phyloP scores from a whole-genome alignment of 2,888 invertebrate genomes.

The Brachylomia viminalis region DNA sequence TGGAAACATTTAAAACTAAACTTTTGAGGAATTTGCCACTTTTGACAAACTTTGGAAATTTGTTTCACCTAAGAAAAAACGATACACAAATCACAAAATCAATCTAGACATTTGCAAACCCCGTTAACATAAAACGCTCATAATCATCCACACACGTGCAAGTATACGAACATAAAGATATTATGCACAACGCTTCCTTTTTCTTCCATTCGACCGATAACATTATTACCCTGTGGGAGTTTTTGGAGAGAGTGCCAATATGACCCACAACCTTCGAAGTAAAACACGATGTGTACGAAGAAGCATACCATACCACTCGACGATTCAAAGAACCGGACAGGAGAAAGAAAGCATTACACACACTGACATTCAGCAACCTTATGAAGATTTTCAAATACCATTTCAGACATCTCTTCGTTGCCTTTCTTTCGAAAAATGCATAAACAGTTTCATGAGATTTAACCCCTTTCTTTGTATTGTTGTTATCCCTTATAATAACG shows the following conservation, averaged over 20 bases:
- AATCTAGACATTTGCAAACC: not conserved
- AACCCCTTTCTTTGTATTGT: not conserved
- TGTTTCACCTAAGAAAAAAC: too few relatives aligned
- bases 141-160: not conserved
- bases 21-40: too few relatives aligned
- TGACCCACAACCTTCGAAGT: slow-evolving; percentile 8
- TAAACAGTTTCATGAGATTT: not conserved
- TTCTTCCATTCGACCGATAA: not conserved
- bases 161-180: not conserved
- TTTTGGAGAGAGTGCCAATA: not conserved
- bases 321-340: not conserved
- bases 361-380: slow-evolving; percentile 6
- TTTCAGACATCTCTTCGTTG: not conserved
- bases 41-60: too few relatives aligned
- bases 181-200: not conserved
- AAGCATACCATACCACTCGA: not conserved
- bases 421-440: not conserved
- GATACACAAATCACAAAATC: not conserved
- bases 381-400: not conserved
- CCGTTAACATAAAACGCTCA: not conserved
- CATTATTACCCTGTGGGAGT: not conserved
- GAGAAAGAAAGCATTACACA: slow-evolving; percentile 2
- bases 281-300: not conserved
- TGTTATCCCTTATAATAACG: slow-evolving; percentile 4
- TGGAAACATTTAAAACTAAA: too few relatives aligned